Conservation (phyloP, 2,888 invertebrate species). For the Perdita meconis region DNA sequence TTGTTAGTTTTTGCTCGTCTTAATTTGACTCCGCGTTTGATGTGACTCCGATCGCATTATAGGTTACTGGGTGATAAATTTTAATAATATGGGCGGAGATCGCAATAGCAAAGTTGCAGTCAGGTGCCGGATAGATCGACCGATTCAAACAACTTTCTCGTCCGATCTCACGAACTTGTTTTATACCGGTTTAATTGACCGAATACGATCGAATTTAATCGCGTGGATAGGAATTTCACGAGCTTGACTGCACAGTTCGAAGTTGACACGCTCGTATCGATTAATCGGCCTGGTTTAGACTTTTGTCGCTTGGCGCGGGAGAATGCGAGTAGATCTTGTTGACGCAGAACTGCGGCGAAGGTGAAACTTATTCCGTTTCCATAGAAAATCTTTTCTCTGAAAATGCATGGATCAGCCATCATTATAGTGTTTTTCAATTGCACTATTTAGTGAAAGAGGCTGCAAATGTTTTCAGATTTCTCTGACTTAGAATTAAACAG, state of each 20-base stretch:
- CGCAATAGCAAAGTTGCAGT: constrained; percentile 1
- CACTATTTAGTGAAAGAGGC: no score
- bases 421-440: no score
- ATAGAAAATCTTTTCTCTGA: no score
- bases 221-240: constrained; percentile 46
- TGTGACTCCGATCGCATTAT: background rate
- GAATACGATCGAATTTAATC: constrained; percentile 41
- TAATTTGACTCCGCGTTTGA: background rate
- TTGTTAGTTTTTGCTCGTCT: background rate
- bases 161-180: constrained; percentile 55
- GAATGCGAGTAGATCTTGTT: background rate
- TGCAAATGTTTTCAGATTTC: no score
- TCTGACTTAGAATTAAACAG: no score
- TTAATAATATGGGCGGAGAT: constrained; percentile 30
- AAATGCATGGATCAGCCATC: no score
- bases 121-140: constrained; percentile 45
- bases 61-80: background rate
- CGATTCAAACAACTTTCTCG: constrained; percentile 58
- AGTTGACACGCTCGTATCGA: constrained; percentile 38
- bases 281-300: constrained; percentile 20
- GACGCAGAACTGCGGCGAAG: background rate
- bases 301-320: background rate
- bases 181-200: constrained; percentile 57
- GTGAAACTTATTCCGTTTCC: background rate
- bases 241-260: constrained; percentile 24